These are phyloP conservation scores for Zaprionus kolodkinae DNA, from an alignment of 1,140 invertebrate species.

Conservation along the genomic window DNA sequence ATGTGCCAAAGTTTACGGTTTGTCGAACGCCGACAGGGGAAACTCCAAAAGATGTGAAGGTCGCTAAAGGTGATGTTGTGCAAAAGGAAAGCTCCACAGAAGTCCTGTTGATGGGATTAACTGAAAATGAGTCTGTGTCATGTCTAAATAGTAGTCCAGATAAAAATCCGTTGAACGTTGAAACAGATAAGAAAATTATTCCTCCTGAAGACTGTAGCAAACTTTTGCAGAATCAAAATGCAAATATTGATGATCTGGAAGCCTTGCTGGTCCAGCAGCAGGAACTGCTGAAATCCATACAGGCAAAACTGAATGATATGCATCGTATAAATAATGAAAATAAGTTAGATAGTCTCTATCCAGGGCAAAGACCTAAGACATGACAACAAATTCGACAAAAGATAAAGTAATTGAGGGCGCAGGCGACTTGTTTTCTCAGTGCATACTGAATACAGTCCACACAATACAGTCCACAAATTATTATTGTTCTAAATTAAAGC, in stretches of 20 bases:
- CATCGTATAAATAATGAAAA: slow-evolving; percentile 6
- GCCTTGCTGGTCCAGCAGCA: slow-evolving; percentile 46
- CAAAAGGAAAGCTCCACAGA: slow-evolving; percentile 24
- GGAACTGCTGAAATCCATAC: slow-evolving; percentile 49
- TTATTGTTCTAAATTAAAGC: no score
- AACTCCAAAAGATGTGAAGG: neutral
- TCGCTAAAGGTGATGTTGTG: neutral
- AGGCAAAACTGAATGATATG: slow-evolving; percentile 52
- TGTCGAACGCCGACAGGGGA: slow-evolving; percentile 28
- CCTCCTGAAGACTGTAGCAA: slow-evolving; percentile 16
- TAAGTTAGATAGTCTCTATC: neutral
- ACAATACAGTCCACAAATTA: neutral
- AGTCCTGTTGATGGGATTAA: slow-evolving; percentile 25
- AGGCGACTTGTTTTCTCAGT: slow-evolving; percentile 8
- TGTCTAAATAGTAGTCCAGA: neutral
- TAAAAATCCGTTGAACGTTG: neutral
- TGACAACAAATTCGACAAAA: slow-evolving; percentile 1
- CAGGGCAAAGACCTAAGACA: neutral
- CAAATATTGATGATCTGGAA: slow-evolving; percentile 47
- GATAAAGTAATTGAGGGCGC: slow-evolving; percentile 28
- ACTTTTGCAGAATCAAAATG: slow-evolving; percentile 28
- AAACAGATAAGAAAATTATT: neutral
- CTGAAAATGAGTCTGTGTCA: neutral
- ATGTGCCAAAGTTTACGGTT: slow-evolving; percentile 46
- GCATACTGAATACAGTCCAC: slow-evolving; percentile 3